These are phyloP conservation scores for Eupithecia dodoneata DNA, from an alignment of 2,888 invertebrate species.

Conservation along the genomic window DNA sequence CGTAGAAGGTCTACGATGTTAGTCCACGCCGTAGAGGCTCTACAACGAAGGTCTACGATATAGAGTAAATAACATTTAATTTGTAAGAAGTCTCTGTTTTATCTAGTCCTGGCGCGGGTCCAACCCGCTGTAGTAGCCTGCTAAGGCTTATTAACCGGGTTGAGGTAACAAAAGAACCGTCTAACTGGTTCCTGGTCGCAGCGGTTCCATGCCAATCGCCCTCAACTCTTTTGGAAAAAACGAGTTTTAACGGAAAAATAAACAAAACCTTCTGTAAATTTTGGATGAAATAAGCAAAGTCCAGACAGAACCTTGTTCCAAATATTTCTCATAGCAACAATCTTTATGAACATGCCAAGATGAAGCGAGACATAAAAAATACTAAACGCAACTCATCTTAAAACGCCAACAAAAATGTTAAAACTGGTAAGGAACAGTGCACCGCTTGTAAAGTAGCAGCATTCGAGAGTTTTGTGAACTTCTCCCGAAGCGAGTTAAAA, in stretches of 20 bases:
- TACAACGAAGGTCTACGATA: neutral
- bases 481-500: conserved; percentile 37
- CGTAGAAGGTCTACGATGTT: no score
- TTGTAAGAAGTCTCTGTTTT: conserved; percentile 22
- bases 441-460: conserved; percentile 28
- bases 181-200: conserved; percentile 24
- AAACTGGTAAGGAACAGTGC: conserved; percentile 33
- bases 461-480: conserved; percentile 35
- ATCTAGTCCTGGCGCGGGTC: conserved; percentile 30
- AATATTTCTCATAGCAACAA: conserved; percentile 5
- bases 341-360: conserved; percentile 6
- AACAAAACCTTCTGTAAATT: neutral
- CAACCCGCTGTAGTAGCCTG: conserved; percentile 20
- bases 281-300: neutral
- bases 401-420: conserved; percentile 36
- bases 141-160: conserved; percentile 34
- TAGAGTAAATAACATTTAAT: conserved; percentile 23
- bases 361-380: conserved; percentile 18
- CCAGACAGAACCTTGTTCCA: neutral
- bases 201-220: conserved; percentile 16
- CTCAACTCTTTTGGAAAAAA: neutral
- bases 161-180: conserved; percentile 27
- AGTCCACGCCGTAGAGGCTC: no score
- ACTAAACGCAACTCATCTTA: conserved; percentile 29
- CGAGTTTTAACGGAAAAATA: neutral